phyloP scores from a whole-genome alignment of 2,113 vertebrate genomes.

The Pongo pygmaeus region DNA sequence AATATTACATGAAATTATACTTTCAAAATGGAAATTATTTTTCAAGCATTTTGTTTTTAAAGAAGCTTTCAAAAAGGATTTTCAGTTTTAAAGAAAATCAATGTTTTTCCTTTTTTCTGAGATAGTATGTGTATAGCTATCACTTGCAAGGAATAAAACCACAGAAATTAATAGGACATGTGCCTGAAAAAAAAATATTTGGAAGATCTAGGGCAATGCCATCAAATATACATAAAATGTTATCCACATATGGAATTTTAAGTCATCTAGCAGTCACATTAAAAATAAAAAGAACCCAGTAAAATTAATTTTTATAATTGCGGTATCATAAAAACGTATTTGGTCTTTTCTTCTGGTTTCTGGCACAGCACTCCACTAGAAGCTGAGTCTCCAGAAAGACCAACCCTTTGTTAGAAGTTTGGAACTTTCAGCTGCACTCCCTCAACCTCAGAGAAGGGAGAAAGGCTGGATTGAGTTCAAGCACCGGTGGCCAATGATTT shows the following conservation, averaged over 20 bases:
- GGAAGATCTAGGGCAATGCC: accelerated
- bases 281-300: background rate
- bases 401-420: background rate
- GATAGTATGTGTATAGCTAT: background rate
- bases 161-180: background rate
- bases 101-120: background rate
- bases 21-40: background rate
- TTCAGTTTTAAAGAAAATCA: background rate
- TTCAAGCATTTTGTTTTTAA: background rate
- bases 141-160: background rate
- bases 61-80: background rate
- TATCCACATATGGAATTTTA: background rate
- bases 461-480: background rate
- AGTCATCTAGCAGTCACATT: background rate
- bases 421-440: accelerated
- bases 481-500: background rate
- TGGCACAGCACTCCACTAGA: background rate
- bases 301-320: background rate
- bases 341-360: background rate
- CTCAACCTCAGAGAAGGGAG: too few species aligned
- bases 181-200: background rate
- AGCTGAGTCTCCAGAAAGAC: background rate
- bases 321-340: background rate
- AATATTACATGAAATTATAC: background rate
- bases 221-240: background rate